Evolutionary conservation across 2,797 vertebrate genomes (phyloP).

Genomic region (Acanthurus lineatus): DNA sequence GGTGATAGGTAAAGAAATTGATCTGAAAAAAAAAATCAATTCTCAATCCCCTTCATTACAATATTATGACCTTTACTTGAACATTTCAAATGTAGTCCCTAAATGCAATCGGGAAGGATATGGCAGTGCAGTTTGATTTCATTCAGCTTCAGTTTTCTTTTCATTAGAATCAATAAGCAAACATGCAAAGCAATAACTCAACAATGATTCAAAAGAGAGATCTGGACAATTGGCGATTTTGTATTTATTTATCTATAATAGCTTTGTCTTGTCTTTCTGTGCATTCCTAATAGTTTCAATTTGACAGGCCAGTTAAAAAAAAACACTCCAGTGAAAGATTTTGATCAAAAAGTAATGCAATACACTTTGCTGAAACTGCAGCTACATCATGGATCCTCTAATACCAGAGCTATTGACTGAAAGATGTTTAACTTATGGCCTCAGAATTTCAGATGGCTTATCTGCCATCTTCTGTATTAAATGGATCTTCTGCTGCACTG

Average conservation of each 20-base stretch:
- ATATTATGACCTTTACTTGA: slow-evolving; percentile 57
- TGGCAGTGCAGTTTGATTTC: not conserved
- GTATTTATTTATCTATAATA: not conserved
- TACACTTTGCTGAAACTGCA: not conserved
- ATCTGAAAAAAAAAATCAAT: slow-evolving; percentile 56
- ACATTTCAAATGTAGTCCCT: slow-evolving; percentile 14
- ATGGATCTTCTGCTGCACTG: slow-evolving; percentile 63
- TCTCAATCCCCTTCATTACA: slow-evolving; percentile 66
- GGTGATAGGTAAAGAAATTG: slow-evolving; percentile 58
- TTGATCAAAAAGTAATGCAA: slow-evolving; percentile 6
- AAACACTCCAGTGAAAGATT: not conserved
- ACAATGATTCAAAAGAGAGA: not conserved
- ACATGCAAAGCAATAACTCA: not conserved
- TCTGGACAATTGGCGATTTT: not conserved
- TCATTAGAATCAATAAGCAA: slow-evolving; percentile 26
- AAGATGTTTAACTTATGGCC: slow-evolving; percentile 37
- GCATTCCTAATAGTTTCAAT: not conserved
- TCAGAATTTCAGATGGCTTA: slow-evolving; percentile 54
- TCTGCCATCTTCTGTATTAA: slow-evolving; percentile 69
- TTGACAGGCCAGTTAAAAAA: slow-evolving; percentile 1
- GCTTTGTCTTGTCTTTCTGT: not conserved
- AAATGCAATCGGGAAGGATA: not conserved
- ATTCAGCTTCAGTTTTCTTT: not conserved
- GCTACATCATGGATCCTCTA: not conserved
- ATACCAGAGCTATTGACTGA: slow-evolving; percentile 18